Base-by-base conservation (phyloP, 2,888 invertebrate species). In the Empis livida region DNA sequence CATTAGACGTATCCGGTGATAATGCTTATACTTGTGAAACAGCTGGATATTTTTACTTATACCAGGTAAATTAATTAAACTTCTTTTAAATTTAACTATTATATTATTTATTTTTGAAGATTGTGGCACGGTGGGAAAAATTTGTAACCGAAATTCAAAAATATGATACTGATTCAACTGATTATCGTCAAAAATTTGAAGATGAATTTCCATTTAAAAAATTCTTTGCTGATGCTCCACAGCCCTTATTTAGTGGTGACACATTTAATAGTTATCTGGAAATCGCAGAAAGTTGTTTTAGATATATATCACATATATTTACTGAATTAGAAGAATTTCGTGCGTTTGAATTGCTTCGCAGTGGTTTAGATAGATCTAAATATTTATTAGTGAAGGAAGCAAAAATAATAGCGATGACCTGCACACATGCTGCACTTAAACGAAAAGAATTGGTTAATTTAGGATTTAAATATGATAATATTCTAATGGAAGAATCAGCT, bases 401-500 rank as follows among this genome's bases (percentile, higher is more conserved):
- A 0, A 99, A 97, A 72, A 95, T 99, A 47, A 99, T 99, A 57
- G 99, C 99, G 1, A 99, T 99, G 99, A 99, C 99, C 0, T 99
- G 99, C 72, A 99, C 99, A 0, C 99, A 99, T 68, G 99, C 99
- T 1, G 99, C 99, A 0, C 74, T 99, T 11, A 95, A 97, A 63
- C 76, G 99, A 27, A 85, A 92, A 45, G 99, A 99, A 67, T 74
- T 99, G 5, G 97, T 99, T 0, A 89, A 92, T 63, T 82, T 94
- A 69, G 84, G 89, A 41, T 95, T 95, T 69, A 91, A 92, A 71
- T 99, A 96, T 71, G 97, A 99, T 71, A 99, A 97, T 70, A 97
- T 99, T 49, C 73, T 99, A 6, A 99, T 99, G 97, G 99, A 99
- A 71, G 99, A 99, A 69, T 82, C 97, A 0, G 99, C 97, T 0